Evolutionary conservation across 2,113 vertebrate genomes (phyloP), one percentile per base, ranked within the genome.

Genomic region (Chaetorhynchus papuensis): DNA sequence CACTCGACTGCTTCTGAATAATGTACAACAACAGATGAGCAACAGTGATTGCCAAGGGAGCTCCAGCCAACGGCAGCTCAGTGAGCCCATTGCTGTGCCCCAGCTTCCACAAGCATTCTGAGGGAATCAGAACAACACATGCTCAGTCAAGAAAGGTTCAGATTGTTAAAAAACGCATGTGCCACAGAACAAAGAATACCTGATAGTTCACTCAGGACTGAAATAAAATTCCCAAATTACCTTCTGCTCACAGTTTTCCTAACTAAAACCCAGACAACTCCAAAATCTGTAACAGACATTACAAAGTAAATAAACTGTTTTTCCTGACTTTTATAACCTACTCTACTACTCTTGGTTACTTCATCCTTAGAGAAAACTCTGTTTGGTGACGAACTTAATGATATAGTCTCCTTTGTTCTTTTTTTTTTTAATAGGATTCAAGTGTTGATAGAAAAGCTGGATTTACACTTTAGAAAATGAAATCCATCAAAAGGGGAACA

Each of bases 1-100:
- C 87, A 94, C 86, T 96, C 3, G 15, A 57, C 83, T 93, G 89
- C 87, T 53, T 72, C 72, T 94, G 94, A 94, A 96, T 90, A 94
- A 93, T 44, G 87, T 26, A 80, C 79, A 83, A 75, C 89, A 94
- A 47, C 63, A 94, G 96, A 92, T 37, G 85, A 95, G 65, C 30
- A 5, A n/a, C 88, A 89, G 78, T 4, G 69, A 82, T 11, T 88
- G 91, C 93, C 91, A 90, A 52, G 94, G 94, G 94, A 97, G 88
- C 90, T 57, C 42, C 84, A 90, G 82, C 83, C 82, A 49, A 53
- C 6, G 45, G 91, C 89, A 82, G 87, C 84, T 65, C 76, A 57
- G 74, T 9, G 63, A 97, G 70, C 68, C 92, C 82, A 19, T 2
- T 16, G 82, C 93, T 81, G 83, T 52, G 76, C 52, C 83, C 64